phyloP scores from a whole-genome alignment of 2,888 invertebrate genomes.

The Drosophila kambysellisi region DNA sequence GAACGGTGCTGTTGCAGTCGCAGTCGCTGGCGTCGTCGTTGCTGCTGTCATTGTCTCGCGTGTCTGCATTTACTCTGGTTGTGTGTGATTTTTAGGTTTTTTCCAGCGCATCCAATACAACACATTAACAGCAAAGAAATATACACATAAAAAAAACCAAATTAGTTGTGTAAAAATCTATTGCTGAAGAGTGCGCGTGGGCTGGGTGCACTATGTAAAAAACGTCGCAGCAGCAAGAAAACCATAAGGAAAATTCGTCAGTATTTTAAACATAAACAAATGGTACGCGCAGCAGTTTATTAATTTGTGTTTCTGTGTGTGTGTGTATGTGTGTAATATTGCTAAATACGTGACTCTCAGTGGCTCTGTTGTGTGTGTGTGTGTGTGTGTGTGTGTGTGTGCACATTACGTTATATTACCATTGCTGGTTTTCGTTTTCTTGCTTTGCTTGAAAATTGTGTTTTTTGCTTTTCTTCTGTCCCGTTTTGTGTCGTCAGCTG shows the following conservation, averaged over 20 bases:
- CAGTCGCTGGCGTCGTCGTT: conserved; percentile 36
- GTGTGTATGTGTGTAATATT: neutral
- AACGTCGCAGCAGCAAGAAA: conserved; percentile 17
- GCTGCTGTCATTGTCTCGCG: conserved; percentile 59
- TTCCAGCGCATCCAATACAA: conserved; percentile 57
- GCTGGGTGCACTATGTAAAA: conserved; percentile 35
- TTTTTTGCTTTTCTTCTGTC: conserved; percentile 2
- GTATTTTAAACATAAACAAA: conserved; percentile 68
- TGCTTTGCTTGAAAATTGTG: conserved; percentile 25
- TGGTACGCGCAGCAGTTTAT: conserved; percentile 50
- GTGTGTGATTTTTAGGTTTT: conserved; percentile 60
- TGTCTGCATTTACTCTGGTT: conserved; percentile 74
- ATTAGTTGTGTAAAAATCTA: conserved; percentile 34
- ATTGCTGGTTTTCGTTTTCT: conserved; percentile 12
- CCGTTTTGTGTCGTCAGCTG: conserved; percentile 61
- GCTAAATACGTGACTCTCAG: conserved; percentile 12
- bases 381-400: conserved; percentile 28
- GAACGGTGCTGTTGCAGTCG: conserved; percentile 35
- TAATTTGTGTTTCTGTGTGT: conserved; percentile 8
- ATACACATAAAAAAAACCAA: conserved; percentile 13
- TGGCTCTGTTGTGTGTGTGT: conserved; percentile 14
- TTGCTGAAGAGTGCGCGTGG: conserved; percentile 23
- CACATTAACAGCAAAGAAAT: conserved; percentile 16
- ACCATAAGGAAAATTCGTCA: conserved; percentile 11
- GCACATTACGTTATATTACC: conserved; percentile 39